Conservation (phyloP, 2,797 vertebrate genomes). For the Microchirus variegatus region DNA sequence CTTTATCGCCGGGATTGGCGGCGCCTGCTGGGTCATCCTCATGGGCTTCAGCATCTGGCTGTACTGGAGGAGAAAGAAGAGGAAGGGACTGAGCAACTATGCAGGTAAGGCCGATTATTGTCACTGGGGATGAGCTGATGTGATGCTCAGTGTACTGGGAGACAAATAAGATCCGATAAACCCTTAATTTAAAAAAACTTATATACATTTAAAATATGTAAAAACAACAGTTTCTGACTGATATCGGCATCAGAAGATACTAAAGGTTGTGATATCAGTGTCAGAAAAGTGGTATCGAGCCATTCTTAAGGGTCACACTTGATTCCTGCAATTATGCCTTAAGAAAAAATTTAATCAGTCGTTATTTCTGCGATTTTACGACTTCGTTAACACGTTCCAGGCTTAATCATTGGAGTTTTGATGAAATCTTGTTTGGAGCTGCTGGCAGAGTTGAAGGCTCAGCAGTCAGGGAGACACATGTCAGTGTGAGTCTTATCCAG, state of each 20-base stretch:
- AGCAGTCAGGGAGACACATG: slow-evolving; percentile 46
- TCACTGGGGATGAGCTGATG: no score
- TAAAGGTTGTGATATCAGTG: no score
- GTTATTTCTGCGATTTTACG: background rate
- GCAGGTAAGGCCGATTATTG: slow-evolving; percentile 88
- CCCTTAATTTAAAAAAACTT: no score
- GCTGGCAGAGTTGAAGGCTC: slow-evolving; percentile 32
- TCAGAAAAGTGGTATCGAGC: no score
- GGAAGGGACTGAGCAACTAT: slow-evolving; percentile 99
- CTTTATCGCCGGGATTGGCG: slow-evolving; percentile 98
- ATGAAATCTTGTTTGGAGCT: slow-evolving; percentile 25
- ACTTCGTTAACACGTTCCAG: background rate
- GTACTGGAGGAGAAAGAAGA: slow-evolving; percentile 99
- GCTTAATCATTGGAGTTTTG: slow-evolving; percentile 12
- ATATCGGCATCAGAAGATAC: no score
- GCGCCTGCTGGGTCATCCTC: slow-evolving; percentile 98
- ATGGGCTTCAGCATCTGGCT: slow-evolving; percentile 99
- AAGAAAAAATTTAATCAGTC: slow-evolving; percentile 7
- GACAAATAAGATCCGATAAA: no score
- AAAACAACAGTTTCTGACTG: no score
- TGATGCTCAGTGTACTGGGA: no score
- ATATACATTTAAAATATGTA: no score
- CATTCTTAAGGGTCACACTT: background rate
- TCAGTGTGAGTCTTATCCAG: slow-evolving; percentile 51
- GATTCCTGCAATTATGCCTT: slow-evolving; percentile 13